A percentile compares a stretch with the other conserved stretches of the same genome.
phyloP scores from a whole-genome alignment of 2,888 invertebrate species.

The Rhingia rostrata region DNA sequence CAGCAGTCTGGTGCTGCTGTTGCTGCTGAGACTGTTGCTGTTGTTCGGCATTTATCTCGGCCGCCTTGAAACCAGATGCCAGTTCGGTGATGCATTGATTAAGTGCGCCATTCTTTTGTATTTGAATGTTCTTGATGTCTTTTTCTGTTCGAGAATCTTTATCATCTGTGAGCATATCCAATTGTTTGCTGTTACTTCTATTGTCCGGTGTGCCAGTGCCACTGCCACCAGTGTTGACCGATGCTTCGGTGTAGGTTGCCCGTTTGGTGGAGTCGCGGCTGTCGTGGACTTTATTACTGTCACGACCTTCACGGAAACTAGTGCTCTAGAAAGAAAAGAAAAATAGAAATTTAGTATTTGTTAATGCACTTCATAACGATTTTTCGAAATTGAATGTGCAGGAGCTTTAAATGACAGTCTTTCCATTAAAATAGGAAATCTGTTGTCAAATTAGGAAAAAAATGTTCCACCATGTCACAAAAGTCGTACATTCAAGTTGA shows the following conservation, averaged over 20 bases:
- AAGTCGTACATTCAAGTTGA: too few species aligned
- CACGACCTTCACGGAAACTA: slow-evolving; percentile 60
- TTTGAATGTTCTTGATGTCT: slow-evolving; percentile 78
- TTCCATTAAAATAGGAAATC: not conserved
- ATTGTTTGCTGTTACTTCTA: slow-evolving; percentile 74
- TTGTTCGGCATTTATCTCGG: slow-evolving; percentile 84
- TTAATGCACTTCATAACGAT: not conserved
- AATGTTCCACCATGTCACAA: too few species aligned
- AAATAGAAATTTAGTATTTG: not conserved
- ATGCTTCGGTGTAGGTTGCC: slow-evolving; percentile 62
- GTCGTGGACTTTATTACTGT: slow-evolving; percentile 51
- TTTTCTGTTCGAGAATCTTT: slow-evolving; percentile 82
- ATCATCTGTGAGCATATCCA: slow-evolving; percentile 77
- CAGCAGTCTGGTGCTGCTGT: slow-evolving; percentile 51
- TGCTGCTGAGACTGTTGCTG: slow-evolving; percentile 71
- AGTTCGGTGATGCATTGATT: slow-evolving; percentile 89
- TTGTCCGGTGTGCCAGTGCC: slow-evolving; percentile 54
- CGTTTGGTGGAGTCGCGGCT: slow-evolving; percentile 74
- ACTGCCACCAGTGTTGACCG: slow-evolving; percentile 67
- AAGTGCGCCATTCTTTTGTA: slow-evolving; percentile 81
- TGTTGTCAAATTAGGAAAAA: too few species aligned
- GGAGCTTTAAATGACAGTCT: not conserved
- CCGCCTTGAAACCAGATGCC: slow-evolving; percentile 85
- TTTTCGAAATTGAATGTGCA: too few species aligned
- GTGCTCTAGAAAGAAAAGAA: slow-evolving; percentile 57